Evolutionary conservation across 2,113 vertebrate genomes (phyloP), one percentile per base, ranked within the genome.

Genomic region (Numenius arquata): DNA sequence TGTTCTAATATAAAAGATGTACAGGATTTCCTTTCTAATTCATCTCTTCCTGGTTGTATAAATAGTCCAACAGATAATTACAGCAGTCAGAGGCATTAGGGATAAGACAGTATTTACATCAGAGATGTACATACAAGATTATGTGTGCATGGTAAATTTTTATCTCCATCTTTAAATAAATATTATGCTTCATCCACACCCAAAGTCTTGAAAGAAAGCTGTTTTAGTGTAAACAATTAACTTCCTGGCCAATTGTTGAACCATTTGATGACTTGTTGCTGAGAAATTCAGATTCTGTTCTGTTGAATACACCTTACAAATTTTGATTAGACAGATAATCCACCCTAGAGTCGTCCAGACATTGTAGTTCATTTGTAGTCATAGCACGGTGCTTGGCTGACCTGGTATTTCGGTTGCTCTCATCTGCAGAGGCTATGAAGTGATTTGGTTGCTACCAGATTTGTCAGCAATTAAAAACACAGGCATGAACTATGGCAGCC

Each of bases 171-270:
- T 82, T 92, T 92, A 96, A 93, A 90, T 92, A 96, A 97, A 96
- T 97, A 95, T 94, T 94, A 81, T 93, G 92, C 58, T 93, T 94
- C 61, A 78, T 75, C 86, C 95, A 95, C 94, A 94, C 96, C 96
- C 84, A 58, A 53, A 92, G 77, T 62, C 84, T 82, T 95, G 92
- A 95, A 95, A 96, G 93, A 67, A 93, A 90, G 86, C 65, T 94
- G 77, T 9, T 95, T 95, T 78, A 95, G 77, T 90, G 86, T 79
- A 96, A 95, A 95, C 86, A 94, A 65, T 61, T 67, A 56, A 75
- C 86, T 93, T 97, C 95, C 95, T 95, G 90, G 73, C 62, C 83
- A 85, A 72, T 58, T 71, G 48, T 79, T 96, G 67, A 43, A 48
- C 61, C 84, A 85, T 93, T 91, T 90, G 76, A 78, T 89, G 83